phyloP scores from a whole-genome alignment of 2,888 invertebrate genomes.

The Lymantria monacha region DNA sequence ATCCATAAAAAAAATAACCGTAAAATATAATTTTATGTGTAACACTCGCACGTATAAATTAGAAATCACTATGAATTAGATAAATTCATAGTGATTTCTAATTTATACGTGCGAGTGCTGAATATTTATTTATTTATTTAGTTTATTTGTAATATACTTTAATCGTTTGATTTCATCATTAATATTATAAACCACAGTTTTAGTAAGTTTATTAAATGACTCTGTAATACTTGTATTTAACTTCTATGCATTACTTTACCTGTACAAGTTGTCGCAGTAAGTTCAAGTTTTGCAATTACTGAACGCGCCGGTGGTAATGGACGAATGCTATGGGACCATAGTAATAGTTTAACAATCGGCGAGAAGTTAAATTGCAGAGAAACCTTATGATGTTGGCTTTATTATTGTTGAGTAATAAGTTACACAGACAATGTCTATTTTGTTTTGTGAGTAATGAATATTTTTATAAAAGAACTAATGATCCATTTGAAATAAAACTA shows the following conservation, averaged over 20 bases:
- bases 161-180: neutral
- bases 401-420: neutral
- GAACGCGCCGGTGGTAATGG: constrained; percentile 27
- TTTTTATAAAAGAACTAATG: too few relatives aligned
- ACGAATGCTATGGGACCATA: constrained; percentile 13
- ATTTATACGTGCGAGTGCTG: too few relatives aligned
- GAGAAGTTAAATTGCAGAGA: constrained; percentile 20
- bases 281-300: constrained; percentile 35
- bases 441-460: neutral
- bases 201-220: neutral
- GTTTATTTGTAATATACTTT: too few relatives aligned
- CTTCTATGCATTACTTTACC: neutral
- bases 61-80: too few relatives aligned
- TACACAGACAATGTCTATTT: neutral
- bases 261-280: constrained; percentile 1
- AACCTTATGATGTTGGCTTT: neutral
- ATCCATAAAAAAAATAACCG: too few relatives aligned
- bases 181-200: neutral
- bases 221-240: neutral
- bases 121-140: too few relatives aligned
- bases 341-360: constrained; percentile 20
- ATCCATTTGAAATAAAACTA: too few relatives aligned
- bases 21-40: too few relatives aligned
- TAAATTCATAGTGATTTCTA: too few relatives aligned
- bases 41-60: too few relatives aligned